phyloP scores from a whole-genome alignment of 1,140 invertebrate genomes.

The Tetramorium alpestre region DNA sequence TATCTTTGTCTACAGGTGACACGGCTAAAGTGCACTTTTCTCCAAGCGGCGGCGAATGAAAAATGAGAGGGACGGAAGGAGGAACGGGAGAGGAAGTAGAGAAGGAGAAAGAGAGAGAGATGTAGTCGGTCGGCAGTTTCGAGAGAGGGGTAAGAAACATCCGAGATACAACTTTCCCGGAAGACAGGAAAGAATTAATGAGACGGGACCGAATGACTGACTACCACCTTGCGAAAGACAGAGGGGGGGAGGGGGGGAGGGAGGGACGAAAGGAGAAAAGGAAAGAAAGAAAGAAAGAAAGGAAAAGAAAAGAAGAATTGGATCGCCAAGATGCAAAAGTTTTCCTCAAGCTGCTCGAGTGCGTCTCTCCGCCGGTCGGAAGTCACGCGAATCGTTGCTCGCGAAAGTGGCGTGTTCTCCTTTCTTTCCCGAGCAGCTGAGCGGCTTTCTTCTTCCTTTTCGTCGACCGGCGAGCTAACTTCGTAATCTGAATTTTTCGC shows the following conservation, averaged over 20 bases:
- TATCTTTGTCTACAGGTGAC: conserved; percentile 74
- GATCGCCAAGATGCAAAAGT: conserved; percentile 62
- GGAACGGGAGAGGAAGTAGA: neutral
- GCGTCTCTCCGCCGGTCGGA: conserved; percentile 53
- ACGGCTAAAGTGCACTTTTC: conserved; percentile 74
- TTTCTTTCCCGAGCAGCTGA: conserved; percentile 22
- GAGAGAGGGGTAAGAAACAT: conserved; percentile 32
- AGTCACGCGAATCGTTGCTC: conserved; percentile 64
- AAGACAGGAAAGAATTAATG: conserved; percentile 66
- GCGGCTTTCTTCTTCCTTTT: conserved; percentile 13
- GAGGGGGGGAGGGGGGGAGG: neutral
- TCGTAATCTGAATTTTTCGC: conserved; percentile 70
- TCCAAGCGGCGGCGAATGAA: conserved; percentile 67
- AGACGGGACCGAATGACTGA: conserved; percentile 54
- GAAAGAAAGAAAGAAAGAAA: conserved; percentile 8
- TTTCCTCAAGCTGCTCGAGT: conserved; percentile 58
- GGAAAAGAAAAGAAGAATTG: conserved; percentile 38
- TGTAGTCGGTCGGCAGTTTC: conserved; percentile 4
- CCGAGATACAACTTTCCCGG: conserved; percentile 54
- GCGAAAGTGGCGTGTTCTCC: conserved; percentile 52
- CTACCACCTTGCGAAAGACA: conserved; percentile 25
- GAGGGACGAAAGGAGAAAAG: neutral
- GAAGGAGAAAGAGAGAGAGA: conserved; percentile 6
- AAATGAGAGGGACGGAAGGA: conserved; percentile 59
- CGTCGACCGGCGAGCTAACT: conserved; percentile 52